Conservation (phyloP, 2,888 invertebrate species). For the Diarsia rubi region DNA sequence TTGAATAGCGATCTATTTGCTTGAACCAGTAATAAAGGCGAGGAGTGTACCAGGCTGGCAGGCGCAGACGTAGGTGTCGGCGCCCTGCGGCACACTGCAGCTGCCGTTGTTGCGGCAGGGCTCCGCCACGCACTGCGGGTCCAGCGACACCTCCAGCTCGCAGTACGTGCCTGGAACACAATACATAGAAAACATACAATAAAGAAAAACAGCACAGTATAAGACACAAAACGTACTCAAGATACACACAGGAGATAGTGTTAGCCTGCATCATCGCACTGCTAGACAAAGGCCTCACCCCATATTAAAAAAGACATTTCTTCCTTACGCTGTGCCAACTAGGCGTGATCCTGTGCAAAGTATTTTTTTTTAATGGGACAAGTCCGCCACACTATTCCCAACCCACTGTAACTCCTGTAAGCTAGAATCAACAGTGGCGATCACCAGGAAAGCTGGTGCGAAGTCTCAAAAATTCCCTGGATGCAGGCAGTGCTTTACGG, state of each 20-base stretch:
- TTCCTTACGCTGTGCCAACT: too few relatives aligned
- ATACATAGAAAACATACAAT: background rate
- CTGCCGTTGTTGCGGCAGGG: conserved; percentile 96
- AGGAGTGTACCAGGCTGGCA: conserved; percentile 89
- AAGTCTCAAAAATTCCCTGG: background rate
- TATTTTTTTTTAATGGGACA: too few relatives aligned
- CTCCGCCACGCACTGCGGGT: conserved; percentile 93
- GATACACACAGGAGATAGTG: background rate
- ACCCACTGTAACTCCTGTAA: too few relatives aligned
- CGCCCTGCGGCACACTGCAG: conserved; percentile 92
- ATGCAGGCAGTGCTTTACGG: background rate
- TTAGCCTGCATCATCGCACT: too few relatives aligned
- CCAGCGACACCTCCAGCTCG: conserved; percentile 93
- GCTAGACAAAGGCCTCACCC: too few relatives aligned
- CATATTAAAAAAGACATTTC: too few relatives aligned
- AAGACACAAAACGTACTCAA: background rate
- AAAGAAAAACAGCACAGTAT: too few relatives aligned
- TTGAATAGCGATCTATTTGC: background rate
- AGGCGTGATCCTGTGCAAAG: too few relatives aligned
- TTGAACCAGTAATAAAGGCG: background rate
- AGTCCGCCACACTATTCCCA: too few relatives aligned
- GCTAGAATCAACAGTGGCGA: too few relatives aligned
- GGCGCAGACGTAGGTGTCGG: conserved; percentile 90
- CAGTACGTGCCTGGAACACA: conserved; percentile 91
- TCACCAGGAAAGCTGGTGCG: too few relatives aligned